phyloP scores from a whole-genome alignment of 1,140 invertebrate genomes.

The Drosophila pallidifrons region DNA sequence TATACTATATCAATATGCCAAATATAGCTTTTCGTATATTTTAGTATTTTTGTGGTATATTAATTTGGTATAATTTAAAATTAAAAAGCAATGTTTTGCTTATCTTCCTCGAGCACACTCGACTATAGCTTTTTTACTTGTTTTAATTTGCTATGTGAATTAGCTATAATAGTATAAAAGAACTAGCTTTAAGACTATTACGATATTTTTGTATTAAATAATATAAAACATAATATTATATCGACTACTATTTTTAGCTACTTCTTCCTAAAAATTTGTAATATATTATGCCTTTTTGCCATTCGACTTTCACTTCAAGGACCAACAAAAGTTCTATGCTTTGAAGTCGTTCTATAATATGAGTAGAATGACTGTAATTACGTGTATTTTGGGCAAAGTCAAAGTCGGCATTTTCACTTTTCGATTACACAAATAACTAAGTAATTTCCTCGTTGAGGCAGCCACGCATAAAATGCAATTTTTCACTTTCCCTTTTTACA shows the following conservation, averaged over 20 bases:
- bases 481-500: conserved; percentile 77
- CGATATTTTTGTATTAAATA: no score
- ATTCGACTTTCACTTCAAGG: neutral
- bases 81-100: no score
- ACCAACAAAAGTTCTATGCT: neutral
- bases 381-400: conserved; percentile 42
- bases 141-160: no score
- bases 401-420: conserved; percentile 63
- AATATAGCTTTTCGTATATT: no score
- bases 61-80: no score
- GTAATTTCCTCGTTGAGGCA: conserved; percentile 74
- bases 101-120: no score
- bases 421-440: conserved; percentile 66
- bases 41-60: no score
- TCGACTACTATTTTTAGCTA: neutral
- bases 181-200: no score
- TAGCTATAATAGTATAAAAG: no score
- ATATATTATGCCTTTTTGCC: neutral
- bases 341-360: conserved; percentile 41
- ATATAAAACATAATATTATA: neutral
- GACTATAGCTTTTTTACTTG: no score
- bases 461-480: conserved; percentile 78
- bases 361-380: conserved; percentile 54
- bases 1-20: no score
- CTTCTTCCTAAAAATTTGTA: neutral